phyloP scores from a whole-genome alignment of 2,797 vertebrate species.

The Phrynocephalus vlangalii region DNA sequence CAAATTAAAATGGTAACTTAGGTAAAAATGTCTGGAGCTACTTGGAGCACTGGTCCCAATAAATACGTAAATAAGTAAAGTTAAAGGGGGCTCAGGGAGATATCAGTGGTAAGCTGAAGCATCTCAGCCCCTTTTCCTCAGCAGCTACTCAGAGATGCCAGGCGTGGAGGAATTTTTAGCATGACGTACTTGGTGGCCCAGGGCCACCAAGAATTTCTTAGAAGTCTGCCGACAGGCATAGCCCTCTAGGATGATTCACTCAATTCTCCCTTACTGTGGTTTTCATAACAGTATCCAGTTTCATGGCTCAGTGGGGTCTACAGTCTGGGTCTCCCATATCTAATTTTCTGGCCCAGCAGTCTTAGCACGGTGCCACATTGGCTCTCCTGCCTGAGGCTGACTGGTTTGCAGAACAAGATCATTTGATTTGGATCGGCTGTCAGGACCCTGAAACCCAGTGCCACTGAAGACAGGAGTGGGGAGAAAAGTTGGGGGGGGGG shows the following conservation, averaged over 20 bases:
- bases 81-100: not conserved
- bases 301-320: no score
- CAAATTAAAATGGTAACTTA: not conserved
- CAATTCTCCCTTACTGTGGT: not conserved
- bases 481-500: not conserved
- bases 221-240: not conserved
- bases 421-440: not conserved
- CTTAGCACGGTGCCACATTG: no score
- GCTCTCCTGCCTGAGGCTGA: not conserved
- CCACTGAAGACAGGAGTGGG: not conserved
- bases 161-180: not conserved
- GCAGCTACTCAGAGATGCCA: not conserved
- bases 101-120: not conserved
- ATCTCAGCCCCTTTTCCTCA: no score
- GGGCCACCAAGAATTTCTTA: not conserved
- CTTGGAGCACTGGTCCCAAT: not conserved
- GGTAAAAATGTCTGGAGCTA: not conserved
- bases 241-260: not conserved
- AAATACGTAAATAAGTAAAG: no score
- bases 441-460: not conserved
- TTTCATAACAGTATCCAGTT: not conserved
- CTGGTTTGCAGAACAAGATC: not conserved
- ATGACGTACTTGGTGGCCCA: not conserved
- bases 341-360: no score
- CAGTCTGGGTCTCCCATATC: no score